Conservation (phyloP, 2,888 invertebrate species). For the Bruchidius siliquastri region DNA sequence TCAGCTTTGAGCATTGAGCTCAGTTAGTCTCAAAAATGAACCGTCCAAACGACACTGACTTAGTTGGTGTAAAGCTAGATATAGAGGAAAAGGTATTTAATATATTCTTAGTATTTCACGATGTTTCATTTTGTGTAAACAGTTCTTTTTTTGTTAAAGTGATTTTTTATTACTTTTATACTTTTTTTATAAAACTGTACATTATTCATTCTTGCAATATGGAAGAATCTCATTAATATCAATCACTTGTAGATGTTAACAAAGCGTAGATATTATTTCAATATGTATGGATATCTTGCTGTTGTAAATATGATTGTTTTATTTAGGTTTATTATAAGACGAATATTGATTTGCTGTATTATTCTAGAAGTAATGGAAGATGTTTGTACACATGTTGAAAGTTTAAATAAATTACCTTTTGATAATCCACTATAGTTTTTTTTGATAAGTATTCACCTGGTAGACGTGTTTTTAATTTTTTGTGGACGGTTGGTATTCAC, state of each 20-base stretch:
- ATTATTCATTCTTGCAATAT: not conserved
- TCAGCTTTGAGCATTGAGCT: slow-evolving; percentile 13
- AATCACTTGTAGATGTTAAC: not conserved
- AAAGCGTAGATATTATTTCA: slow-evolving; percentile 1
- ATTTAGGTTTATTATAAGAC: slow-evolving; percentile 1
- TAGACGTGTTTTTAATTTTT: no score
- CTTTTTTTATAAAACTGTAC: slow-evolving; percentile 8
- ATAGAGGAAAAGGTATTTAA: slow-evolving; percentile 28
- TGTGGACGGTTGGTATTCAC: no score
- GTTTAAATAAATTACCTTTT: slow-evolving; percentile 36
- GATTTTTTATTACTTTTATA: slow-evolving; percentile 7
- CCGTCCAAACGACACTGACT: slow-evolving; percentile 41
- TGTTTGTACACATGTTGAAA: slow-evolving; percentile 41
- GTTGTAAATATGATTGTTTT: slow-evolving; percentile 14
- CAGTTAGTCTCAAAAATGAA: slow-evolving; percentile 41
- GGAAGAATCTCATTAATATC: not conserved
- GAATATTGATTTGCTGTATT: not conserved
- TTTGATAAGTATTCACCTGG: no score
- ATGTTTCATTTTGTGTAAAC: not conserved
- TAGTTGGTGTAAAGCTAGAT: slow-evolving; percentile 32
- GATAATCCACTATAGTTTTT: no score
- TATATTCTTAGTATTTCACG: slow-evolving; percentile 19
- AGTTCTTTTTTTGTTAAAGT: slow-evolving; percentile 8
- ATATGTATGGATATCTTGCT: slow-evolving; percentile 6
- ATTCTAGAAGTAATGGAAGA: slow-evolving; percentile 12